Evolutionary conservation across 2,113 vertebrate species (phyloP).

Genomic region (Pygoscelis adeliae): DNA sequence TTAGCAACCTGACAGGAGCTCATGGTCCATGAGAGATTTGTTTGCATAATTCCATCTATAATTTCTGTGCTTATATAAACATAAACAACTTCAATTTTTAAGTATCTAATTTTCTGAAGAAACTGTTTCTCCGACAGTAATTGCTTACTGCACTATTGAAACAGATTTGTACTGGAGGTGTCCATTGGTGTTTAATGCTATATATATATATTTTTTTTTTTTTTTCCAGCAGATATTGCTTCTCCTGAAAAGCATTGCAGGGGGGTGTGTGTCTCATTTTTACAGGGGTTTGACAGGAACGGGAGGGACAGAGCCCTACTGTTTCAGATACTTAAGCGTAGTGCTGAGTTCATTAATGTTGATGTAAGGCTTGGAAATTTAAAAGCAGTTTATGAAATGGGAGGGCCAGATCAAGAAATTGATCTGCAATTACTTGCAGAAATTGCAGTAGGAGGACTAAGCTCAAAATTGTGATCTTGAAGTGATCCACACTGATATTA

Average conservation of each 20-base stretch:
- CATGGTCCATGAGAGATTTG: background rate
- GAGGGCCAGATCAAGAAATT: background rate
- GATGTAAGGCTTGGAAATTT: background rate
- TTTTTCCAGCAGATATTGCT: background rate
- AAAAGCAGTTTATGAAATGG: background rate
- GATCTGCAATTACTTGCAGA: background rate
- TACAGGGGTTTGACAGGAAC: background rate
- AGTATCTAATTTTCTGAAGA: constrained; percentile 24
- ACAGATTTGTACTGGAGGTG: background rate
- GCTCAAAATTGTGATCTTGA: background rate
- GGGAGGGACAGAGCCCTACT: background rate
- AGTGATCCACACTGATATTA: rapidly evolving
- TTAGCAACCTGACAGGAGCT: constrained; percentile 42
- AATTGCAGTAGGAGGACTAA: background rate
- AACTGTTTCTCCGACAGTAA: background rate
- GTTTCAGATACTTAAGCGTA: background rate
- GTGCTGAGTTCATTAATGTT: rapidly evolving
- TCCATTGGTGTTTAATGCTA: background rate
- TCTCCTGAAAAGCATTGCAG: background rate
- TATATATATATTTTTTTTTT: background rate
- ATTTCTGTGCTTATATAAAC: constrained; percentile 24
- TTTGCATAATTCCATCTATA: constrained; percentile 27
- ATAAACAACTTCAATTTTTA: constrained; percentile 24
- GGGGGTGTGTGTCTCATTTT: background rate
- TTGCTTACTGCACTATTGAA: background rate